Evolutionary conservation across 2,888 invertebrate genomes (phyloP).

Genomic region (Stomorhina lunata): DNA sequence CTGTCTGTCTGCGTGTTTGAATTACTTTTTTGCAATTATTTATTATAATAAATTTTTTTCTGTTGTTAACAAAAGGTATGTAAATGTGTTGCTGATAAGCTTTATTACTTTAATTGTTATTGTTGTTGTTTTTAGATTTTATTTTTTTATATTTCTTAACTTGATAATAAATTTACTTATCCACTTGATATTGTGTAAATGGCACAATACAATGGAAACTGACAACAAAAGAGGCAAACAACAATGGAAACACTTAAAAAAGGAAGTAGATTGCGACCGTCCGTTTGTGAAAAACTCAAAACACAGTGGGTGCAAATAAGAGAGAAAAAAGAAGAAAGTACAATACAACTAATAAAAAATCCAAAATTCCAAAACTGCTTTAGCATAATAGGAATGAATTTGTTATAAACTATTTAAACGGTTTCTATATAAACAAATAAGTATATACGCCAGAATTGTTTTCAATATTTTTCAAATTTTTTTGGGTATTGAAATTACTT

Average conservation of each 20-base stretch:
- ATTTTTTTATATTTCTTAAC: neutral
- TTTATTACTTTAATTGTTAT: neutral
- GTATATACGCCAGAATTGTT: too few species aligned
- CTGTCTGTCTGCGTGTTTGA: neutral
- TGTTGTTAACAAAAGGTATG: constrained; percentile 10
- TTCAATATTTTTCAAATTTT: too few species aligned
- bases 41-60: neutral
- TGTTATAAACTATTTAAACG: too few species aligned
- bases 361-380: too few species aligned
- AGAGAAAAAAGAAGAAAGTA: too few species aligned
- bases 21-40: neutral
- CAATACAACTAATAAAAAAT: too few species aligned
- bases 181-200: constrained; percentile 14
- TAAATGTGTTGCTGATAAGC: neutral
- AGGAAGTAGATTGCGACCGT: neutral
- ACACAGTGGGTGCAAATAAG: neutral
- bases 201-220: neutral
- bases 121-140: neutral
- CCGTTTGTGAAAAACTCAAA: neutral
- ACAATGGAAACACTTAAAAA: neutral
- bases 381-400: too few species aligned
- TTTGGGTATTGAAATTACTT: too few species aligned
- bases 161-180: constrained; percentile 9
- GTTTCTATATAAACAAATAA: too few species aligned
- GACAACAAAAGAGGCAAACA: neutral